Base-by-base conservation (phyloP, 2,888 invertebrate species). In the Aphodius granarius region DNA sequence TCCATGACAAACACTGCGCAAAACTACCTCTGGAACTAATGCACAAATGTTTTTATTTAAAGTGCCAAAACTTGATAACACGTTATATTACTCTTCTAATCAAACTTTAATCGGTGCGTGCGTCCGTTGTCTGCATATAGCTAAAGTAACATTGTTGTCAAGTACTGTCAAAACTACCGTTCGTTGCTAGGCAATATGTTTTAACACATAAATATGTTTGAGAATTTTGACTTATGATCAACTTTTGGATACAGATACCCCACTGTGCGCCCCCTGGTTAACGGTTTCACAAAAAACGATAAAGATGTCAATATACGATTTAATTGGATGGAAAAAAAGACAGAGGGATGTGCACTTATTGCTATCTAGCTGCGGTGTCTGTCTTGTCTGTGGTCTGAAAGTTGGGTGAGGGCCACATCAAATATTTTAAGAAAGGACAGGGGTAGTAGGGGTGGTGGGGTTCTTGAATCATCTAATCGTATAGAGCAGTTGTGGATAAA, bases 401-500 rank as follows among this genome's bases (percentile, higher is more conserved):
- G n/a, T n/a, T n/a, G n/a, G n/a, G n/a, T n/a, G n/a, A n/a, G n/a
- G n/a, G n/a, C n/a, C n/a, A n/a, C n/a, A n/a, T n/a, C n/a, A n/a
- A n/a, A 16, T 63, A 16, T 63, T n/a, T 63, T 16, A 16, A n/a
- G 4, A 16, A 63, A 16, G 17, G 63, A 63, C 17, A 63, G 63
- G 17, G 63, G n/a, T n/a, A 16, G 63, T 16, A n/a, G 63, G n/a
- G 63, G 63, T 3, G 63, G 63, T 63, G 63, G 63, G n/a, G 63
- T 16, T 4, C 17, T 63, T 63, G 63, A 72, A 63, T 71, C 71
- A 13, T 22, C 71, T n/a, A 16, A 62, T 63, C 16, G 15, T 19
- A 63, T 62, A 22, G 72, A 72, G n/a, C 72, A 72, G 19, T 62
- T 72, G 13, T 72, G 72, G 72, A n/a, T 72, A n/a, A 17, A 9